Evolutionary conservation across 2,888 invertebrate species (phyloP).

Genomic region (Ditula angustiorana): DNA sequence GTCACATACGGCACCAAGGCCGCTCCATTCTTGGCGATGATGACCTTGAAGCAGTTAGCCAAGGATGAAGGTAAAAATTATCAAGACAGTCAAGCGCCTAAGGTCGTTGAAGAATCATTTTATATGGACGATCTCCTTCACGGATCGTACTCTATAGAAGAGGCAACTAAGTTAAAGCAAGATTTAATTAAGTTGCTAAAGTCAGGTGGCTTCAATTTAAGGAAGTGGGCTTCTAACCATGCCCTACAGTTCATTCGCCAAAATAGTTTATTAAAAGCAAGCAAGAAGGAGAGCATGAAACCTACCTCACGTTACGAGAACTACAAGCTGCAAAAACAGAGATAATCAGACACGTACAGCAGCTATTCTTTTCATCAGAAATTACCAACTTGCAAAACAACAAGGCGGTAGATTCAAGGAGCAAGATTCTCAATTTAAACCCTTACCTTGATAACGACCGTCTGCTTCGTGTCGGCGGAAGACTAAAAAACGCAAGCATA

Average conservation of each 20-base stretch:
- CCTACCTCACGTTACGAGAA: not conserved
- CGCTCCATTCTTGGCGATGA: constrained; percentile 19
- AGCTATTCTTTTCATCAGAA: not conserved
- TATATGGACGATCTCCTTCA: constrained; percentile 35
- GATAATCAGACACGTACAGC: not conserved
- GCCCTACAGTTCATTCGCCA: not conserved
- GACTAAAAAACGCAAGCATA: not conserved
- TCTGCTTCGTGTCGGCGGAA: too few species aligned
- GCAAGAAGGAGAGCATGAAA: not conserved
- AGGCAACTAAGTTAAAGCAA: constrained; percentile 2
- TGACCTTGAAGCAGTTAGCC: constrained; percentile 15
- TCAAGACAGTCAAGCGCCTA: not conserved
- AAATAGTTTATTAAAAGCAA: not conserved
- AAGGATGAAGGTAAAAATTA: not conserved
- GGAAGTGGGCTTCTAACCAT: constrained; percentile 23
- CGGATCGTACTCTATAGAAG: constrained; percentile 10
- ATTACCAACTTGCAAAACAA: not conserved
- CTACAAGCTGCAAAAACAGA: not conserved
- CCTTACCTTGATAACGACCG: not conserved
- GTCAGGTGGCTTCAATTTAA: constrained; percentile 28
- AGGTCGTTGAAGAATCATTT: constrained; percentile 20
- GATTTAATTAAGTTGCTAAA: constrained; percentile 22
- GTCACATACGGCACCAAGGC: not conserved
- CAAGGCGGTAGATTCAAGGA: not conserved
- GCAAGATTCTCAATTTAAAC: not conserved